A percentile compares a stretch with the other conserved stretches of the same genome.
Evolutionary conservation across 2,888 invertebrate species (phyloP).

Genomic region (Volucella inflata): DNA sequence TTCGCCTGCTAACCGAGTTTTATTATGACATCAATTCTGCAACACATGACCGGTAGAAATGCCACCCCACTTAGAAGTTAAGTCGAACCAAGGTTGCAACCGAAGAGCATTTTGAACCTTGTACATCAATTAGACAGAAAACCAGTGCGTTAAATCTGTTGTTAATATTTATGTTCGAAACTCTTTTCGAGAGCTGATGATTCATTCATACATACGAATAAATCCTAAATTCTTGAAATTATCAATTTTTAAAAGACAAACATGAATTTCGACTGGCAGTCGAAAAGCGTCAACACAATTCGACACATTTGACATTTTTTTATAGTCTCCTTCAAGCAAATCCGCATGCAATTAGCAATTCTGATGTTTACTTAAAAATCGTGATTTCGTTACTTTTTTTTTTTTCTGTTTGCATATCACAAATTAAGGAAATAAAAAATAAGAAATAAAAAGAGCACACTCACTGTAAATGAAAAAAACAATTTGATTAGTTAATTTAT

Average conservation of each 20-base stretch:
- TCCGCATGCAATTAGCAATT: slow-evolving; percentile 8
- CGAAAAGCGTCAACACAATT: background rate
- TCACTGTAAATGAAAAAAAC: slow-evolving; percentile 1
- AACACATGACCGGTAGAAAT: slow-evolving; percentile 2
- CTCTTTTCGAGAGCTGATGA: background rate
- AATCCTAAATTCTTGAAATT: slow-evolving; percentile 2
- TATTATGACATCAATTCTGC: background rate
- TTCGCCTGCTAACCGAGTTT: background rate
- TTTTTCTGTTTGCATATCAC: background rate
- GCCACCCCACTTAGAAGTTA: no score
- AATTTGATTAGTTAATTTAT: slow-evolving; percentile 24
- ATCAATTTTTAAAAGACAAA: background rate
- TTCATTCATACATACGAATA: no score
- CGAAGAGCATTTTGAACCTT: slow-evolving; percentile 9
- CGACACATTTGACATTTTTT: background rate
- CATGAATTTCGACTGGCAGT: background rate
- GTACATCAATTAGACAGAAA: slow-evolving; percentile 1
- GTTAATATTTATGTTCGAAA: background rate
- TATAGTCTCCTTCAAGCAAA: background rate
- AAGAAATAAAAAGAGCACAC: background rate
- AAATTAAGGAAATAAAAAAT: background rate
- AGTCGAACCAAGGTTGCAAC: background rate
- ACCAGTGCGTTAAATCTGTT: background rate
- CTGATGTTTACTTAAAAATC: slow-evolving; percentile 15
- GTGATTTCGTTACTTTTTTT: background rate